phyloP scores from a whole-genome alignment of 2,797 vertebrate genomes.

The Phalanger gymnotis region DNA sequence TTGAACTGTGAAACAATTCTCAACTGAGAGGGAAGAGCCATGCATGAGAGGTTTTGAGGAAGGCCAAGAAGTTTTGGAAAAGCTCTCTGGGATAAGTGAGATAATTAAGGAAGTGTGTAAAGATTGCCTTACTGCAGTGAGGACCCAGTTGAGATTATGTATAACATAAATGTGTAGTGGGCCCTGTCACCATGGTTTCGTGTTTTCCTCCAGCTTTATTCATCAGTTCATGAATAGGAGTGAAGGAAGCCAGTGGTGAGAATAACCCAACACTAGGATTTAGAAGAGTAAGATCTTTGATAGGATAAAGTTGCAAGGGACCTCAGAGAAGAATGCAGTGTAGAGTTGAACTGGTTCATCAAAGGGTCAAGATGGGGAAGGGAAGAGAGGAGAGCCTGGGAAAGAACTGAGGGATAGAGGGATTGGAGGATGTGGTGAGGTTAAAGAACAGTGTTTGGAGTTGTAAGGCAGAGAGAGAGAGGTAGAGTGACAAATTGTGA shows the following conservation, averaged over 20 bases:
- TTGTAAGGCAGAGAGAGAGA: too few relatives aligned
- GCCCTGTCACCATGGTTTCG: not conserved
- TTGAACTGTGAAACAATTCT: not conserved
- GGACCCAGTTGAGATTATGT: not conserved
- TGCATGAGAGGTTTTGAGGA: not conserved
- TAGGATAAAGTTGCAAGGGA: not conserved
- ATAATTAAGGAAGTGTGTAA: not conserved
- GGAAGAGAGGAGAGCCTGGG: too few relatives aligned
- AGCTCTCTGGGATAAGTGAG: not conserved
- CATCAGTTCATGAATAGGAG: not conserved
- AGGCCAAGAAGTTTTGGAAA: not conserved
- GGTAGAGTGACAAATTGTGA: too few relatives aligned
- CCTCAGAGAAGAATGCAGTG: too few relatives aligned
- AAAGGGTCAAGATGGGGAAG: too few relatives aligned
- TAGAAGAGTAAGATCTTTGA: not conserved
- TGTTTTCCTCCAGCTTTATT: not conserved
- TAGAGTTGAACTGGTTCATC: too few relatives aligned
- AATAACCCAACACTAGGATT: not conserved
- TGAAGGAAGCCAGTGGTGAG: not conserved
- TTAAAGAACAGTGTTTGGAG: too few relatives aligned
- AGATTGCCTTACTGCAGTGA: not conserved
- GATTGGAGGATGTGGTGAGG: too few relatives aligned
- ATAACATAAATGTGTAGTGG: not conserved
- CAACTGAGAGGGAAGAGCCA: not conserved
- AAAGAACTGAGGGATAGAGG: too few relatives aligned